A percentile compares a stretch with the other conserved stretches of the same genome.
Evolutionary conservation across 53 echinoderm and acorn worm genomes (phyloP).

Genomic region (Patiria pectinifera): DNA sequence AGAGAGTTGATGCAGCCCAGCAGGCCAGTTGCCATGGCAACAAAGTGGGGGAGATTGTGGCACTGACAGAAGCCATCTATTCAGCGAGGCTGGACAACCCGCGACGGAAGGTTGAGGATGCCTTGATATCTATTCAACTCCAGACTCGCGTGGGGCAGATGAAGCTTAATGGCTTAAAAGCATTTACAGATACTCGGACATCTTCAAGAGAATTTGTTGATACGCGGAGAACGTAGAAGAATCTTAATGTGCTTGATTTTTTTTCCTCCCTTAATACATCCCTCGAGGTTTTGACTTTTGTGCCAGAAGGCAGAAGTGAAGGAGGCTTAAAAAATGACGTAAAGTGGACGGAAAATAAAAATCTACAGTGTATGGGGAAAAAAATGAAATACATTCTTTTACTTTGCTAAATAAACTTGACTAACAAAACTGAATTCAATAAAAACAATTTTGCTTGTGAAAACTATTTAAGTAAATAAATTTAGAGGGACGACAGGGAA

Average conservation of each 20-base stretch:
- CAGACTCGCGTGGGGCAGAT: background rate
- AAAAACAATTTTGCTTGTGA: background rate
- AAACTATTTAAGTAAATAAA: background rate
- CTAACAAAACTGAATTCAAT: background rate
- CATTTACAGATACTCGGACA: background rate
- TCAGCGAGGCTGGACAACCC: background rate
- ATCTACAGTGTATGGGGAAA: background rate
- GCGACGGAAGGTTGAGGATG: background rate
- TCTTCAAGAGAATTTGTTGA: background rate
- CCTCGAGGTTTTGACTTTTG: background rate
- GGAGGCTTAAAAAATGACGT: background rate
- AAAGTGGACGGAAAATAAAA: background rate
- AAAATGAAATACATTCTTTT: background rate
- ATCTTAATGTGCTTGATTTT: background rate
- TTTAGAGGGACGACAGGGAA: background rate
- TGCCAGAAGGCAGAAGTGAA: background rate
- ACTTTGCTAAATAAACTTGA: background rate
- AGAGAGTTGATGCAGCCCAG: background rate
- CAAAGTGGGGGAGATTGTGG: background rate
- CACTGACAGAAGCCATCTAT: background rate
- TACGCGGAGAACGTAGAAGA: background rate
- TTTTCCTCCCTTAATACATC: background rate
- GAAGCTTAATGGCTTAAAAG: background rate
- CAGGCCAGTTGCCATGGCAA: conserved; percentile 13
- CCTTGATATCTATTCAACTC: background rate